Base-by-base conservation (phyloP, 2,113 vertebrate species). In the Haemorhous mexicanus region DNA sequence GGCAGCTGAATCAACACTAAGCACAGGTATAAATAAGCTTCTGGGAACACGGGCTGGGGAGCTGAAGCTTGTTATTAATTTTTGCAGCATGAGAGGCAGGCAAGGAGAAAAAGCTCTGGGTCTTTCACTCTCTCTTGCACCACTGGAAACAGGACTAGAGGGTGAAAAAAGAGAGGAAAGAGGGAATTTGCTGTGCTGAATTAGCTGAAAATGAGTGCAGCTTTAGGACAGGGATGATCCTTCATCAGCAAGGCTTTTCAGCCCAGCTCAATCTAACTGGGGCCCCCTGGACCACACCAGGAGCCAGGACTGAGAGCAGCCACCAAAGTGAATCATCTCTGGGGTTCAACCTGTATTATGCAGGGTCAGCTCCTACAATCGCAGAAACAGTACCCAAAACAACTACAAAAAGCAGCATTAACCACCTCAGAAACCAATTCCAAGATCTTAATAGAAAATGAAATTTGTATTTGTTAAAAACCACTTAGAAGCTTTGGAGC, bases 391-490 rank as follows among this genome's bases (percentile, higher is more conserved):
- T 47, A 58, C 53, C 64, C 13, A 1, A 85, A 96, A 55, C 56
- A 55, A 47, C 72, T 63, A 53, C 79, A 43, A 35, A 83, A 50
- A 88, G 7, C 13, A 2, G 64, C 61, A 19, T 56, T 86, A 81
- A 89, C 61, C 56, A 64, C 64, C 61, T 70, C 16, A 63, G 82
- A 88, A 96, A 93, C 30, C 73, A 85, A 53, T 84, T 91, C 68
- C 44, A 28, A 84, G 73, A 67, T 81, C 69, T n/a, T 94, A 94
- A 95, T 69, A 68, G 79, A 86, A 95, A 94, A 93, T 72, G 61
- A 95, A 93, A 96, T 93, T 67, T 78, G 56, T 89, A 37, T 96
- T 95, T 95, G 90, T 95, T 96, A 94, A 95, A 94, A 94, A 80
- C 47, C 90, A 94, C 94, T 95, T 94, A 84, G 73, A 90, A 83